These are phyloP conservation scores for Cryptotermes secundus DNA, from an alignment of 1,140 invertebrate species.

Conservation along the genomic window DNA sequence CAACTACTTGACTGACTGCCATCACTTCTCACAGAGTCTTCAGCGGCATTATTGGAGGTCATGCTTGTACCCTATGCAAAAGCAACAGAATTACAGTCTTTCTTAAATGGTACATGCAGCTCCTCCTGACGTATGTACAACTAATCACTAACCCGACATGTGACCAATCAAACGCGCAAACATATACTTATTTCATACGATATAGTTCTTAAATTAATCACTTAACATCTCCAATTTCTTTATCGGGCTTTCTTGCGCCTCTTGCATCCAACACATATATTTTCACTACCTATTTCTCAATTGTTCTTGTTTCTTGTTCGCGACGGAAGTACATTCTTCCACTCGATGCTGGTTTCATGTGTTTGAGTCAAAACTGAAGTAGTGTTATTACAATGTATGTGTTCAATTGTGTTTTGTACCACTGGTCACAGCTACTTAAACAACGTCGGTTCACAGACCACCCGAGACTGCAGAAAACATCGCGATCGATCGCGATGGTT, in stretches of 20 bases:
- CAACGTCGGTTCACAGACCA: no score
- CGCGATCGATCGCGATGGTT: no score
- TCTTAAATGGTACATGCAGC: no score
- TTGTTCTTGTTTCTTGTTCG: background rate
- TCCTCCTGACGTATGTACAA: no score
- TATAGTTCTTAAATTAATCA: background rate
- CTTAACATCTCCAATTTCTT: background rate
- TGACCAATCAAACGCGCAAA: no score
- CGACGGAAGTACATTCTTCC: background rate
- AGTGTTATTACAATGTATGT: background rate
- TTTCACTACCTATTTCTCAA: background rate
- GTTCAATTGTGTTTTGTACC: background rate
- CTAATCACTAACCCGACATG: no score
- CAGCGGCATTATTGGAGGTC: slow-evolving; percentile 6
- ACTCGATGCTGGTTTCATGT: background rate
- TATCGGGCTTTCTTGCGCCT: background rate
- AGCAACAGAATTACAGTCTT: no score
- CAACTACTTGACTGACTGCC: slow-evolving; percentile 41
- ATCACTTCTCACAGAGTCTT: slow-evolving; percentile 4
- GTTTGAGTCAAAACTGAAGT: background rate
- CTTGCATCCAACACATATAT: background rate
- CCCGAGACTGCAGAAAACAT: no score
- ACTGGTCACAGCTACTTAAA: background rate
- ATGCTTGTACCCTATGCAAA: background rate
- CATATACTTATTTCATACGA: no score